Evolutionary conservation across 2,113 vertebrate genomes (phyloP).

Genomic region (Cyrtonyx montezumae): DNA sequence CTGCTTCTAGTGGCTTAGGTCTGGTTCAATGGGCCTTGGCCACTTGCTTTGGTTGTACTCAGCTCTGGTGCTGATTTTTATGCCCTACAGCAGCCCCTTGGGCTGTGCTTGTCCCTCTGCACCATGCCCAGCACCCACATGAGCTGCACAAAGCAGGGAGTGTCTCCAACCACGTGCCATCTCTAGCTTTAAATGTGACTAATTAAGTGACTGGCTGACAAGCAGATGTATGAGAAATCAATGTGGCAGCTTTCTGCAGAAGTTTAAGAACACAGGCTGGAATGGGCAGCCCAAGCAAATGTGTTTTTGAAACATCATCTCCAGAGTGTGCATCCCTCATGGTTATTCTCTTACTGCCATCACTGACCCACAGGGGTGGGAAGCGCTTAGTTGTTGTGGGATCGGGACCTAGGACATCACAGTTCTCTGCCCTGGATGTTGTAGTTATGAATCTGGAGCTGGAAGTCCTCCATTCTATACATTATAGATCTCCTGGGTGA

Average conservation of each 20-base stretch:
- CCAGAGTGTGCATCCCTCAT: not conserved
- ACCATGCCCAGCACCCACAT: rapidly evolving
- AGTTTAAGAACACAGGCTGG: rapidly evolving
- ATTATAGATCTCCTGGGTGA: not conserved
- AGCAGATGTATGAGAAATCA: not conserved
- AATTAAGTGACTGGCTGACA: not conserved
- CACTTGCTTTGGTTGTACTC: not conserved
- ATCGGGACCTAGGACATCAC: not conserved
- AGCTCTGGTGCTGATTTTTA: not conserved
- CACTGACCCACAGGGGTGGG: not conserved
- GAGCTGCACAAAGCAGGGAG: rapidly evolving
- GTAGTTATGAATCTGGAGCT: not conserved
- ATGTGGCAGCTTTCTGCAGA: not conserved
- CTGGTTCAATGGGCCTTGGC: not conserved
- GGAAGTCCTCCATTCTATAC: not conserved
- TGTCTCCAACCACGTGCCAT: rapidly evolving
- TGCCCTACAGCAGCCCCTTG: not conserved
- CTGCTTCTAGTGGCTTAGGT: rapidly evolving
- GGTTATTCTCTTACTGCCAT: not conserved
- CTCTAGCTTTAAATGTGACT: not conserved
- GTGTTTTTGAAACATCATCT: conserved; percentile 51
- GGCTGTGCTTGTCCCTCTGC: not conserved
- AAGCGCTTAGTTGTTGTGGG: too few relatives aligned
- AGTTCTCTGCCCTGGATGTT: not conserved
- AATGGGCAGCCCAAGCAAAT: not conserved